phyloP scores from a whole-genome alignment of 2,113 vertebrate genomes.

The Cololabis saira region DNA sequence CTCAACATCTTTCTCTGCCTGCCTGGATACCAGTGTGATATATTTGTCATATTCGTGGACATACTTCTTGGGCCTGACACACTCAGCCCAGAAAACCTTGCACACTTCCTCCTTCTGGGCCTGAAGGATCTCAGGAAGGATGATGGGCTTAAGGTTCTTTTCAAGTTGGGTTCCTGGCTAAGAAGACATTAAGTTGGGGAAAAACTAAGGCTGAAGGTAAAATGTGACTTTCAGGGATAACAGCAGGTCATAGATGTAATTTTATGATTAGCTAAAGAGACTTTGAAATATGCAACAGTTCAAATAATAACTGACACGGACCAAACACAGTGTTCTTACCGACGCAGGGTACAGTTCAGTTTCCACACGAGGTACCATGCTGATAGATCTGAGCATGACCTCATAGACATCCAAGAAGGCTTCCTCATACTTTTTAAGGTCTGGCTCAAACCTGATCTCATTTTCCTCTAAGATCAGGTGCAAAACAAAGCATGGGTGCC shows the following conservation, averaged over 20 bases:
- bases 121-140: constrained; percentile 83
- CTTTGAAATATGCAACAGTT: too few relatives aligned
- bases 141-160: constrained; percentile 81
- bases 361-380: constrained; percentile 86
- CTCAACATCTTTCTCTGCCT: constrained; percentile 83
- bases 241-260: not conserved
- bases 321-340: constrained; percentile 76
- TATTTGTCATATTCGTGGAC: constrained; percentile 87
- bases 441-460: constrained; percentile 85
- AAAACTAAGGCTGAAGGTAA: not conserved
- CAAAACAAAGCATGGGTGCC: constrained; percentile 87
- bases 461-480: constrained; percentile 82
- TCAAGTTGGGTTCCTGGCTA: constrained; percentile 70
- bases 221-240: not conserved
- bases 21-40: constrained; percentile 79
- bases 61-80: constrained; percentile 78
- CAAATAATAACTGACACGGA: too few relatives aligned
- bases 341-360: constrained; percentile 84
- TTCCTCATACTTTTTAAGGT: constrained; percentile 80
- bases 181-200: not conserved
- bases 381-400: constrained; percentile 84
- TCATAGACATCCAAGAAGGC: constrained; percentile 83
- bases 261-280: too few relatives aligned
- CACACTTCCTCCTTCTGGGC: constrained; percentile 79
- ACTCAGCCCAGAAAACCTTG: constrained; percentile 79